Evolutionary conservation across 2,797 vertebrate genomes (phyloP).

Genomic region (Salarias fasciatus): DNA sequence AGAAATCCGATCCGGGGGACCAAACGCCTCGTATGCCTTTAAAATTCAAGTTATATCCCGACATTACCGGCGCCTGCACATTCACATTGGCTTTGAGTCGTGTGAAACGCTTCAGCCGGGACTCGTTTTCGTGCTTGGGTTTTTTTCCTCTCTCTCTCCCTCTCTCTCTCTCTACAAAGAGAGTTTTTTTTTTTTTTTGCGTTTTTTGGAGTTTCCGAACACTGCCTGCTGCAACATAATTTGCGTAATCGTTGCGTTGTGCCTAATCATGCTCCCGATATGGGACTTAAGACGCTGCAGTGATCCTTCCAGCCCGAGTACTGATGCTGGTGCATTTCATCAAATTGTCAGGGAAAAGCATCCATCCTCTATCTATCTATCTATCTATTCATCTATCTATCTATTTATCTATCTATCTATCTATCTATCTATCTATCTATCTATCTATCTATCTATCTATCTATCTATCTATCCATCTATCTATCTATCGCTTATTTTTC

Average conservation of each 20-base stretch:
- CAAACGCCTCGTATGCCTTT: constrained; percentile 13
- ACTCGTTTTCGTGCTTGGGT: constrained; percentile 37
- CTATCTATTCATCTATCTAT: constrained; percentile 59
- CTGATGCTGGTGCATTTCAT: constrained; percentile 60
- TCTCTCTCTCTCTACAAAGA: constrained; percentile 1
- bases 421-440: constrained; percentile 61
- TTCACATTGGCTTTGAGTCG: constrained; percentile 7
- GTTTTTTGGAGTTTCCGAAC: constrained; percentile 69
- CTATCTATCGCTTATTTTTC: constrained; percentile 36
- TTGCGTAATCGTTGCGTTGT: constrained; percentile 84
- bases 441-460: constrained; percentile 48
- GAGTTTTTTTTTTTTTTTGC: constrained; percentile 33
- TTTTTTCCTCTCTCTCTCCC: too few relatives aligned
- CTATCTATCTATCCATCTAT: constrained; percentile 49
- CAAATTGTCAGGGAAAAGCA: constrained; percentile 22
- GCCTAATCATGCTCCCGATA: constrained; percentile 81
- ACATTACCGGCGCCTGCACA: constrained; percentile 12
- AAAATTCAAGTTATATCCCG: constrained; percentile 20
- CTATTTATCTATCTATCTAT: constrained; percentile 60
- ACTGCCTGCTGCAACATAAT: constrained; percentile 75
- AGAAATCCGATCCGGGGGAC: constrained; percentile 64
- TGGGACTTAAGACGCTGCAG: constrained; percentile 82
- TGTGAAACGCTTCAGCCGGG: constrained; percentile 18
- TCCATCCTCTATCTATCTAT: constrained; percentile 60
- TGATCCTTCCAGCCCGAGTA: constrained; percentile 68